These are phyloP conservation scores for Phyllotreta striolata DNA, from an alignment of 2,888 invertebrate genomes.

Conservation along the genomic window DNA sequence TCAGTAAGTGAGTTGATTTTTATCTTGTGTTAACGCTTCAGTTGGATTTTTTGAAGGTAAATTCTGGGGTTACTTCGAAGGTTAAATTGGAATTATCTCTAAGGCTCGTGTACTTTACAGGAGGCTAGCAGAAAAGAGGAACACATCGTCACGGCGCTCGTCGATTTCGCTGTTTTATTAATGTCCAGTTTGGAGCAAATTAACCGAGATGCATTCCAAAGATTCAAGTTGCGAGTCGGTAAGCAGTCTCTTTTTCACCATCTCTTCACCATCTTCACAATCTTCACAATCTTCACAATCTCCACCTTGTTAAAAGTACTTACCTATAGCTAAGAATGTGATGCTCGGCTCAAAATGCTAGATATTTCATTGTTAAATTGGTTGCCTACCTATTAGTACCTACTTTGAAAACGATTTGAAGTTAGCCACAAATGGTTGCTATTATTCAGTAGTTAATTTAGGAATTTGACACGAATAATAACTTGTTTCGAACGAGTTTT, in stretches of 20 bases:
- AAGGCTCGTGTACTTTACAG: slow-evolving; percentile 58
- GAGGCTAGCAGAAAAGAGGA: slow-evolving; percentile 81
- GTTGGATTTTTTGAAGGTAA: slow-evolving; percentile 49
- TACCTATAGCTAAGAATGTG: no score
- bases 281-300: no score
- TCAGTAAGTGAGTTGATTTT: not conserved
- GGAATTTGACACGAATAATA: no score
- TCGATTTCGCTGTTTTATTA: slow-evolving; percentile 94
- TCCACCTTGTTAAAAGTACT: no score
- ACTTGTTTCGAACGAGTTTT: no score
- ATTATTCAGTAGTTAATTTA: no score
- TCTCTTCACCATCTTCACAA: not conserved
- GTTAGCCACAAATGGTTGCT: no score
- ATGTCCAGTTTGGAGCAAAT: slow-evolving; percentile 94
- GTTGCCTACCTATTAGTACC: no score
- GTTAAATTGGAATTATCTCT: not conserved
- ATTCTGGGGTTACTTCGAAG: slow-evolving; percentile 3
- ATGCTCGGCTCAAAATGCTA: no score
- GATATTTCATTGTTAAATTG: no score
- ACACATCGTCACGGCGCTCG: slow-evolving; percentile 86
- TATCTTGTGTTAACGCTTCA: slow-evolving; percentile 4
- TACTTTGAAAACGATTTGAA: no score
- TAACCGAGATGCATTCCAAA: slow-evolving; percentile 95
- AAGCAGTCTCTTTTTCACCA: no score
- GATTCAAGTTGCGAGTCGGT: slow-evolving; percentile 95